A percentile compares a stretch with the other conserved stretches of the same genome.
Evolutionary conservation across 2,113 vertebrate species (phyloP).

Genomic region (Daphoenositta chrysoptera): DNA sequence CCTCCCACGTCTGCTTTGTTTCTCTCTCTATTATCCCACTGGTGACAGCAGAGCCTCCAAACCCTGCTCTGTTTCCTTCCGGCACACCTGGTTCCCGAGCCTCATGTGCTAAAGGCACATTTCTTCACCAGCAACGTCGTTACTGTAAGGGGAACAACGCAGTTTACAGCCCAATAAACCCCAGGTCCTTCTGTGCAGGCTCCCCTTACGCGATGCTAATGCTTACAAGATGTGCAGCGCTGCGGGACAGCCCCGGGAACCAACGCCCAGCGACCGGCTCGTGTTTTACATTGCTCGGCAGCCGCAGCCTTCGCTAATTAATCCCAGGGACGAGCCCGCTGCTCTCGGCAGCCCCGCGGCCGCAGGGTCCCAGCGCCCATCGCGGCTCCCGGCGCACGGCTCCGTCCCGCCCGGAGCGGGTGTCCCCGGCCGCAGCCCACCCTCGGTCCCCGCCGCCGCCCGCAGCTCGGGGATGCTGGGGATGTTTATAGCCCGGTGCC

Average conservation of each 20-base stretch:
- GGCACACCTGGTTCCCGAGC: neutral
- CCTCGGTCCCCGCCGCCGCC: neutral
- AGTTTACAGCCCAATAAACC: conserved; percentile 57
- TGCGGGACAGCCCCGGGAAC: neutral
- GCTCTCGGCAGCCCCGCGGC: neutral
- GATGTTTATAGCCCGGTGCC: neutral
- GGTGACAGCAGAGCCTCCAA: neutral
- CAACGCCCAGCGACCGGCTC: neutral
- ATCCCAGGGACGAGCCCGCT: neutral
- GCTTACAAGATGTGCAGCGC: neutral
- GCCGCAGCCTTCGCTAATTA: neutral
- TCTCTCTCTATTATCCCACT: neutral
- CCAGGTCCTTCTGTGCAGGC: conserved; percentile 40
- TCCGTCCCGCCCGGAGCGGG: accelerated
- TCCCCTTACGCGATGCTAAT: conserved; percentile 18
- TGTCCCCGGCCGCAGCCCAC: neutral
- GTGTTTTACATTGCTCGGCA: neutral
- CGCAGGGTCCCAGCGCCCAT: accelerated
- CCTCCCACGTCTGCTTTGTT: neutral
- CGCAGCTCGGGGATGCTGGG: neutral
- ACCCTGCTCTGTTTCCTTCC: neutral
- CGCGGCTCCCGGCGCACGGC: neutral
- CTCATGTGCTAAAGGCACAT: neutral
- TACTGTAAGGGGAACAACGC: conserved; percentile 17
- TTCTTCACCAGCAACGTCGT: neutral